A percentile compares a stretch with the other conserved stretches of the same genome.
phyloP scores from a whole-genome alignment of 2,888 invertebrate species.

The Eutolmus rufibarbis region DNA sequence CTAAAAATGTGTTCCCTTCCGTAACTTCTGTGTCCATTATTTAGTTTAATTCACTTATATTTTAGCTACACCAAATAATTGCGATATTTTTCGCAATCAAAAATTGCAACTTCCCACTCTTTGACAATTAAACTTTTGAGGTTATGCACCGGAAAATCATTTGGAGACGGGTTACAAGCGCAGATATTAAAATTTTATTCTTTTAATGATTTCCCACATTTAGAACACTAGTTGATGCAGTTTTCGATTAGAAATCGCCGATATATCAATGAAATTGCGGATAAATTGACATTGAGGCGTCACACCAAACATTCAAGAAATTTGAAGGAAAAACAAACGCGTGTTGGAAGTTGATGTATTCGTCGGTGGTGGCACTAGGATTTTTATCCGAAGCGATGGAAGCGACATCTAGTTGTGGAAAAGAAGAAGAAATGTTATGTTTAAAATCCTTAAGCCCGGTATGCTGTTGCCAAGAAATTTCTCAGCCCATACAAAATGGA shows the following conservation, averaged over 20 bases:
- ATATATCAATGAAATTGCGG: not conserved
- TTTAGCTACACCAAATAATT: not conserved
- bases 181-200: not conserved
- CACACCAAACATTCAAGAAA: conserved; percentile 21
- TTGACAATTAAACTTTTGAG: conserved; percentile 15
- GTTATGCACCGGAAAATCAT: conserved; percentile 28
- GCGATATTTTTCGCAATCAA: not conserved
- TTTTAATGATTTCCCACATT: not conserved
- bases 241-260: not conserved
- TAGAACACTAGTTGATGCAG: not conserved
- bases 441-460: too few relatives aligned
- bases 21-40: conserved; percentile 8
- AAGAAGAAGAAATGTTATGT: not conserved
- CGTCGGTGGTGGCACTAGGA: not conserved
- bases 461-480: too few relatives aligned
- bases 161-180: not conserved
- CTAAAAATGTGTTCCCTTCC: not conserved
- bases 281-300: conserved; percentile 33
- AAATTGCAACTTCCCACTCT: not conserved
- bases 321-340: conserved; percentile 30
- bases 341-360: not conserved
- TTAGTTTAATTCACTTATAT: not conserved
- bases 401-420: not conserved
- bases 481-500: too few relatives aligned
- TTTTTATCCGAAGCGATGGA: not conserved